Percentiles rank a stretch among this genome's conserved stretches.
Conservation (phyloP, 2,888 invertebrate species). For the Cephus rjabovi region DNA sequence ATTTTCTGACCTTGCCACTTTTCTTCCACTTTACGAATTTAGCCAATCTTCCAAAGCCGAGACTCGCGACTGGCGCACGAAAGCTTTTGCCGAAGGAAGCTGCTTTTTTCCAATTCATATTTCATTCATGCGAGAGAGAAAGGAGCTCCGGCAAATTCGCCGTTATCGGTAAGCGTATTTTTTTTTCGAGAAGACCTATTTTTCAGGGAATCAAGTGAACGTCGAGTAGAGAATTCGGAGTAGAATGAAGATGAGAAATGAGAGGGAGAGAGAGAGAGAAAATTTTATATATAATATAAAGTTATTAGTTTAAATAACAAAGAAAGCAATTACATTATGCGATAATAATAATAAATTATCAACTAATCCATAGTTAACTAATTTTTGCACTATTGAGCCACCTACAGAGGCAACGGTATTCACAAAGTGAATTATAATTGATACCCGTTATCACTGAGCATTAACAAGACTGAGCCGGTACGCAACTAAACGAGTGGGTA, state of each 20-base stretch:
- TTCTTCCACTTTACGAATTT: background rate
- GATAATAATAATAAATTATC: background rate
- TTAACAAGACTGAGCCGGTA: too few relatives aligned
- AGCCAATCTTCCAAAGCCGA: background rate
- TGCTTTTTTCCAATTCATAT: background rate
- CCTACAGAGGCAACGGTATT: background rate
- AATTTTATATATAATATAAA: background rate
- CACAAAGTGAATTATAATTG: background rate
- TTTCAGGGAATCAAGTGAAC: background rate
- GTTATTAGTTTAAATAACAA: conserved; percentile 5
- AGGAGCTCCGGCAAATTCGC: background rate
- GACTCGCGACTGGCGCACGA: background rate
- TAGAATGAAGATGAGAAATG: background rate
- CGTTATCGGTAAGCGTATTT: background rate
- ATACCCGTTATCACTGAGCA: too few relatives aligned
- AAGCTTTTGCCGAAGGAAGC: background rate
- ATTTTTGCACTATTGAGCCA: too few relatives aligned
- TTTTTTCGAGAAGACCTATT: background rate
- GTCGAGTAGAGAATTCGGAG: conserved; percentile 11
- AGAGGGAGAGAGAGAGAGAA: background rate
- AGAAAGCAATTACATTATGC: conserved; percentile 2
- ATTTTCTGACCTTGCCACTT: background rate
- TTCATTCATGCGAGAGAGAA: background rate
- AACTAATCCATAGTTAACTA: too few relatives aligned
- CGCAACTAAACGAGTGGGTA: conserved; percentile 1